Evolutionary conservation across 2,888 invertebrate species (phyloP), one percentile per base, ranked within the genome.

Genomic region (Agrochola macilenta): DNA sequence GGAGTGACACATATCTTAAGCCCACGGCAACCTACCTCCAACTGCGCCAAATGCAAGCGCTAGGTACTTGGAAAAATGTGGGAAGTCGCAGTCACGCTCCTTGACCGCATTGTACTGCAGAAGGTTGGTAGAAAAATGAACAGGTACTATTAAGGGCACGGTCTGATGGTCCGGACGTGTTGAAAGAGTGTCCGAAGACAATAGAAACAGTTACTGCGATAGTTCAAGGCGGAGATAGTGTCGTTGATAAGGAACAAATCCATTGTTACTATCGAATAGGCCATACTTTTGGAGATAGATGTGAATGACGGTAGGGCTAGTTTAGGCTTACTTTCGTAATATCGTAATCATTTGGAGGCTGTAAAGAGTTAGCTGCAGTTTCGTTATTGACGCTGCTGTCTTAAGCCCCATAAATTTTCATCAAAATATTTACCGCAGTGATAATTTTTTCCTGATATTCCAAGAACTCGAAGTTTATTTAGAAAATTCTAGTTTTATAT

Each of bases 61-160:
- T 54, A n/a, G n/a, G n/a, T n/a, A 8, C 57, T 63, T 63, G 63
- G 54, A 74, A 72, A 79, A 78, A 78, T 60, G 73, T 86, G 63
- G 74, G 68, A 64, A 76, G 74, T 54, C 5, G 52, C n/a, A 49
- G 73, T 76, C 63, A 80, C 75, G 61, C 69, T 77, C 73, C 72
- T 78, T 80, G 80, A 71, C 73, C 76, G 74, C 76, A 66, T 80
- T 84, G 76, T 86, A 61, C 35, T 60, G 14, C 54, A 76, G n/a
- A 76, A 68, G 78, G 76, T 26, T 66, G 39, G 78, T 69, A 39
- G 65, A 76, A 78, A 79, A 84, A 82, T 66, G 65, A 39, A 57
- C 43, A 73, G 69, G 60, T 39, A 35, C 52, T 57, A 14, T 30
- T 72, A 66, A 79, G 75, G 69, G 54, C 58, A 75, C 76, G 76